Evolutionary conservation across 2,113 vertebrate genomes (phyloP).

Genomic region (Chauna torquata): DNA sequence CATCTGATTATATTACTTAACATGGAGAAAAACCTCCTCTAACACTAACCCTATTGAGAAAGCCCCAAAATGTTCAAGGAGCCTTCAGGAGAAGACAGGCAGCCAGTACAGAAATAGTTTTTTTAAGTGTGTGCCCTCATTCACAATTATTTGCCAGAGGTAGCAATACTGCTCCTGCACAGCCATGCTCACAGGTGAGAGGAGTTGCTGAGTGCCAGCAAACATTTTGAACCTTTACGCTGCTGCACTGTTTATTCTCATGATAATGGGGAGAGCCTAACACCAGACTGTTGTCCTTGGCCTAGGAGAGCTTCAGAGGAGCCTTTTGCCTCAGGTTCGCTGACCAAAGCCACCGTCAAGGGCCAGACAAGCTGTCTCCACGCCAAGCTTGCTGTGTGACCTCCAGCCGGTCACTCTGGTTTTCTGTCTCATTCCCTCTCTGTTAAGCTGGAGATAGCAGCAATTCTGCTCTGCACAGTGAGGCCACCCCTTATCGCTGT

Average conservation of each 20-base stretch:
- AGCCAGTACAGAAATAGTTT: neutral
- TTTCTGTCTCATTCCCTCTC: neutral
- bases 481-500: neutral
- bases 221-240: neutral
- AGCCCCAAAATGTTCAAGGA: neutral
- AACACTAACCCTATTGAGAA: neutral
- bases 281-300: neutral
- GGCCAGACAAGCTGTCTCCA: neutral
- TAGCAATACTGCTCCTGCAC: neutral
- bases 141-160: neutral
- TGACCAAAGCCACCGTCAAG: neutral
- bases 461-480: neutral
- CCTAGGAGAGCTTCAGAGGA: neutral
- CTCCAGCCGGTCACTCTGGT: neutral
- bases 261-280: neutral
- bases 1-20: neutral
- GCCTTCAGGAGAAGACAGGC: neutral
- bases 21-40: neutral
- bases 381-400: neutral
- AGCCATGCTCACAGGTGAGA: accelerated
- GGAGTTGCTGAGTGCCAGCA: neutral
- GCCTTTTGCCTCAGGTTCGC: neutral
- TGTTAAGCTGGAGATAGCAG: neutral
- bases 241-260: neutral
- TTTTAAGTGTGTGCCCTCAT: neutral